These are phyloP conservation scores for Itoplectis maculator DNA, from an alignment of 2,888 invertebrate genomes.

Conservation along the genomic window DNA sequence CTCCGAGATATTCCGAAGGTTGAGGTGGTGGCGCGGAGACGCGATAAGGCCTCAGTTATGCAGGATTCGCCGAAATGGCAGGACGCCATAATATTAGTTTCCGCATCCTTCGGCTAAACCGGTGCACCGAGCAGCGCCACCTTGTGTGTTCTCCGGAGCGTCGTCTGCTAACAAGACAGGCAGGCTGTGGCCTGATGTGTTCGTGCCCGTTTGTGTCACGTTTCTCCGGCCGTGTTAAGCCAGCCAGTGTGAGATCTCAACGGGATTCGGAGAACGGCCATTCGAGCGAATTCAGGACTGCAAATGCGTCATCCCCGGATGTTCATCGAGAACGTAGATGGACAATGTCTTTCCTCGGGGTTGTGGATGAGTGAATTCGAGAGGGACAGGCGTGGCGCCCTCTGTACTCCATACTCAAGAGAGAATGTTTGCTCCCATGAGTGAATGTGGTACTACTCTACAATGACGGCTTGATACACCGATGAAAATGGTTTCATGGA, in stretches of 20 bases:
- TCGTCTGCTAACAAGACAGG: neutral
- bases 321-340: neutral
- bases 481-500: no score
- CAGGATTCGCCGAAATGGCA: neutral
- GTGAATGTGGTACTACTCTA: no score
- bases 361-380: neutral
- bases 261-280: neutral
- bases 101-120: neutral
- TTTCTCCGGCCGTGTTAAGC: neutral
- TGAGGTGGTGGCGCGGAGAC: slow-evolving; percentile 1
- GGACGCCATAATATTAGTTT: slow-evolving; percentile 20
- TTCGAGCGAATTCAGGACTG: neutral
- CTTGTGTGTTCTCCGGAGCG: neutral
- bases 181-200: neutral
- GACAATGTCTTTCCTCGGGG: neutral
- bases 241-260: neutral
- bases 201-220: no score
- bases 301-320: neutral
- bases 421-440: no score
- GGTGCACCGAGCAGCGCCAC: neutral
- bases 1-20: slow-evolving; percentile 3
- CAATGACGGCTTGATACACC: no score
- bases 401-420: neutral
- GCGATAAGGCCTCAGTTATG: slow-evolving; percentile 12
- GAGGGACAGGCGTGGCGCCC: neutral